Evolutionary conservation across 1,140 invertebrate genomes (phyloP), one percentile per base, ranked within the genome.

Genomic region (Drosophila nannoptera): DNA sequence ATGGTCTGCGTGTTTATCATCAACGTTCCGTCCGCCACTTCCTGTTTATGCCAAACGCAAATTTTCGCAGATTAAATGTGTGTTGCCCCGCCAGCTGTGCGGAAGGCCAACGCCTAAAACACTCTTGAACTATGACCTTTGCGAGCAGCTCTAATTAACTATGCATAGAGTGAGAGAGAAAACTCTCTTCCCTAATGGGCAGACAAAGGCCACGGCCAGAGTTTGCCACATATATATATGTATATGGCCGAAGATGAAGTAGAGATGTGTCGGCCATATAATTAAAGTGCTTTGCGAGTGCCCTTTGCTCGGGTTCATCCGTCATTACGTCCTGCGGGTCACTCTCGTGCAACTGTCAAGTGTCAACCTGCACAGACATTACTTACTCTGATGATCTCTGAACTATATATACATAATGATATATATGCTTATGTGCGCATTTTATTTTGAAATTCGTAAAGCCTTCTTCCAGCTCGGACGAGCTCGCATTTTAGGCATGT

Each of bases 41-140:
- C 69, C 73, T 75, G 73, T 68, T 72, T 75, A 52, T 65, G 67
- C 22, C 49, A 54, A 53, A 71, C 55, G 62, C 62, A 67, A 59
- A 54, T 58, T 48, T 42, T 48, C 32, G 56, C 56, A 75, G 73
- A 72, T 75, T 68, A 67, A 48, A 61, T 60, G 40, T 54, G 48
- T 12, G 16, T 7, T 35, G 4, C 5, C 36, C 36, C 16, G 3
- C 43, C 43, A 29, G 31, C 16, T 36, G 38, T n/a, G 12, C 9
- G 38, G 49, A 7, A 48, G 56, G 68, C 29, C 56, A 69, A 69
- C 66, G 71, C 60, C 71, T 73, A 60, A 73, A 69, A 42, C 42
- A 36, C 38, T 81, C 80, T 83, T 84, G 75, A 82, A 67, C 72
- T 50, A 46, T 83, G 80, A 84, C 73, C 78, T 84, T 73, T 59